Evolutionary conservation across 2,888 invertebrate genomes (phyloP).

Genomic region (Leptarthrus brevirostris): DNA sequence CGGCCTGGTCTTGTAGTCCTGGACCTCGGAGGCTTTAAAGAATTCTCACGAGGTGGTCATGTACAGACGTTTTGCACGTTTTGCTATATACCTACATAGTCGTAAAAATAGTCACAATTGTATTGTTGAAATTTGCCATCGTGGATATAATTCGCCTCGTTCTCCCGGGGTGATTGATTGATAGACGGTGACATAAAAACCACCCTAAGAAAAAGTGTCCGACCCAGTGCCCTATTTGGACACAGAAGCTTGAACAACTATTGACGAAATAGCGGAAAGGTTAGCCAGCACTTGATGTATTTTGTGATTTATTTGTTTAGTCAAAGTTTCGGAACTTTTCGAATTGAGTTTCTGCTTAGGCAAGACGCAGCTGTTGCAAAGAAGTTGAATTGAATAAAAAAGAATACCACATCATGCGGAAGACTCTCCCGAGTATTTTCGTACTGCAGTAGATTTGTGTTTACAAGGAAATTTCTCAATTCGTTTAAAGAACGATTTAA

Average conservation of each 20-base stretch:
- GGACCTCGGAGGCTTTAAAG: slow-evolving; percentile 8
- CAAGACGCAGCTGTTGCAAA: neutral
- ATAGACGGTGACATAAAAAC: slow-evolving; percentile 9
- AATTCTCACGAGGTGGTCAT: neutral
- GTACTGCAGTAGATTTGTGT: slow-evolving; percentile 21
- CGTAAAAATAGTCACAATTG: neutral
- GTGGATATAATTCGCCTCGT: neutral
- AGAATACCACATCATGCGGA: neutral
- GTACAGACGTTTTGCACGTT: too few relatives aligned
- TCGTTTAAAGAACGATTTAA: too few relatives aligned
- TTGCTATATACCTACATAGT: too few relatives aligned
- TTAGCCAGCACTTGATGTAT: slow-evolving; percentile 20
- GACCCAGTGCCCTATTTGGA: neutral
- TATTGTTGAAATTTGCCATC: neutral
- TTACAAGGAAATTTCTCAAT: slow-evolving; percentile 20
- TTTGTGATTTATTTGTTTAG: slow-evolving; percentile 5
- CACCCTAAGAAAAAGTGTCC: neutral
- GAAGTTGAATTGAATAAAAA: neutral
- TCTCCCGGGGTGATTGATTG: slow-evolving; percentile 10
- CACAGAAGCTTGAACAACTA: neutral
- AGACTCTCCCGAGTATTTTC: slow-evolving; percentile 6
- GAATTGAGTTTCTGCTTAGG: slow-evolving; percentile 21
- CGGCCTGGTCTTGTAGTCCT: neutral
- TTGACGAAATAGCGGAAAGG: neutral
- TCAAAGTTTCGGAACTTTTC: slow-evolving; percentile 8